A percentile compares a stretch with the other conserved stretches of the same genome.
Evolutionary conservation across 2,113 vertebrate species (phyloP).

Genomic region (Phaethon lepturus): DNA sequence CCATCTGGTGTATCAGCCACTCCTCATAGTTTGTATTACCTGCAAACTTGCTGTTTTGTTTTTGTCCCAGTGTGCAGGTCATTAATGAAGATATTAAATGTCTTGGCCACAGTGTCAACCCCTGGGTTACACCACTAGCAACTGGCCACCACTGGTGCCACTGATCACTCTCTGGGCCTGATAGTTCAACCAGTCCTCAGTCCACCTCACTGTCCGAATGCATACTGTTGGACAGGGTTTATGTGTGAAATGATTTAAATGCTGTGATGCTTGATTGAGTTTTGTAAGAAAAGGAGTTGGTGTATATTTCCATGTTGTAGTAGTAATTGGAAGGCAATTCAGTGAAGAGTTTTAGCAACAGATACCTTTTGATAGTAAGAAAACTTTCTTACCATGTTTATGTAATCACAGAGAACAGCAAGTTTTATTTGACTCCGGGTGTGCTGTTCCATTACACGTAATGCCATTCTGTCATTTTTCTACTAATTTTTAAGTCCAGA

Average conservation of each 20-base stretch:
- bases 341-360: neutral
- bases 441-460: neutral
- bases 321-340: neutral
- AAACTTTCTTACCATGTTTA: neutral
- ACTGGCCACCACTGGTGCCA: neutral
- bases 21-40: neutral
- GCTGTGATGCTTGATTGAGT: neutral
- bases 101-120: neutral
- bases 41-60: neutral
- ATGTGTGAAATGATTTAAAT: fast-evolving
- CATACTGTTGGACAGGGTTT: neutral
- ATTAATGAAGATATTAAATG: neutral
- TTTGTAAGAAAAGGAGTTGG: neutral
- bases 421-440: neutral
- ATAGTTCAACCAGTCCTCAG: neutral
- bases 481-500: neutral
- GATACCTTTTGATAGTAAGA: neutral
- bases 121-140: neutral
- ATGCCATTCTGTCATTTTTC: neutral
- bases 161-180: neutral
- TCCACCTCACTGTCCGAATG: neutral
- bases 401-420: neutral
- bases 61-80: neutral
- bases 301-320: neutral
- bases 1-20: neutral